phyloP scores from a whole-genome alignment of 2,888 invertebrate genomes.

The Acrocyrtus sp. region DNA sequence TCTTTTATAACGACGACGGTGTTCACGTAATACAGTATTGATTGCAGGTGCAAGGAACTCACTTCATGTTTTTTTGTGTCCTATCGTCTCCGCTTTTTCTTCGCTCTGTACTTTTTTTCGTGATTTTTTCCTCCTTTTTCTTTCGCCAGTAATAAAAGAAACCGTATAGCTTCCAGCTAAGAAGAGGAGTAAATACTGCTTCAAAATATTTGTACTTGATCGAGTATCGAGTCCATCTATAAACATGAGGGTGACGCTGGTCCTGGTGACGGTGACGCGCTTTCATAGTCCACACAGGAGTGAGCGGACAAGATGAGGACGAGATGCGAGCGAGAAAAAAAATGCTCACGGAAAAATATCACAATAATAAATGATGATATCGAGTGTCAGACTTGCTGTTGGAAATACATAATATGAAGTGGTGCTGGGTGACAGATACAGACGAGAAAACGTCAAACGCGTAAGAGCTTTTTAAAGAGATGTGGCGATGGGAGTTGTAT shows the following conservation, averaged over 20 bases:
- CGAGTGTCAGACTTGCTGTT: not conserved
- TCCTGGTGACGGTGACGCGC: too few species aligned
- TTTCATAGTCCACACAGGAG: not conserved
- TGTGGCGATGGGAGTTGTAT: too few species aligned
- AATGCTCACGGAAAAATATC: too few species aligned
- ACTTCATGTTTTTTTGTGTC: conserved; percentile 19
- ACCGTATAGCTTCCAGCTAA: not conserved
- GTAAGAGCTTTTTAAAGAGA: too few species aligned
- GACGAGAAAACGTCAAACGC: too few species aligned
- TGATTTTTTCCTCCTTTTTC: not conserved
- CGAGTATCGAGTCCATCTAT: too few species aligned
- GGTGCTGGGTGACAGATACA: not conserved
- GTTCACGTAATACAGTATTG: conserved; percentile 19
- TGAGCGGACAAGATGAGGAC: not conserved
- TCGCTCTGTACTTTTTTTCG: too few species aligned
- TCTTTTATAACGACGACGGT: not conserved
- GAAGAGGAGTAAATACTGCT: too few species aligned
- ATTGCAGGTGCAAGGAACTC: conserved; percentile 48
- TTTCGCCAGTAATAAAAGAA: not conserved
- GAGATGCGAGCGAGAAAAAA: too few species aligned
- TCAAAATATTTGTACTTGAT: not conserved
- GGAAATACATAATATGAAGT: not conserved
- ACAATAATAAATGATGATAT: not conserved
- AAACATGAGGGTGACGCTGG: too few species aligned
- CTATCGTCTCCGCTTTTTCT: conserved; percentile 16